A percentile compares a stretch with the other conserved stretches of the same genome.
Conservation (phyloP, 2,797 vertebrate species). For the Champsocephalus gunnari region DNA sequence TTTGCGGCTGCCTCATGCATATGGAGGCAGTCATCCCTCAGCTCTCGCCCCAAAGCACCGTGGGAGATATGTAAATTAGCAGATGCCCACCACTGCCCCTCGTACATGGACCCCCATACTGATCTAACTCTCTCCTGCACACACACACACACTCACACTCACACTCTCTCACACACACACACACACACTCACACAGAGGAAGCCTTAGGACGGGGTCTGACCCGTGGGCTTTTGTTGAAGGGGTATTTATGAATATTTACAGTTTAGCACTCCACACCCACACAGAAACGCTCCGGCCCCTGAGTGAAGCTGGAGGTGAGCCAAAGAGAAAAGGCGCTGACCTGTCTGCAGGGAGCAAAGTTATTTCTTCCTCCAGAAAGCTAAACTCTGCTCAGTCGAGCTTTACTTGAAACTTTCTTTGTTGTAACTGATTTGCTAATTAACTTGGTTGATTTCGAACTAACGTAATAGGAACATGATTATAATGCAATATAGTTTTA, state of each 20-base stretch:
- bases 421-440: neutral
- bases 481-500: neutral
- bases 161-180: no score
- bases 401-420: conserved; percentile 38
- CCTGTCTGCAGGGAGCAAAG: conserved; percentile 58
- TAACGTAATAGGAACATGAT: neutral
- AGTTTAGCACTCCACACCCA: conserved; percentile 63
- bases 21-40: conserved; percentile 69
- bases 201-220: conserved; percentile 59
- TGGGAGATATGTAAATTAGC: conserved; percentile 82
- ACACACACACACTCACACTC: no score
- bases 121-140: conserved; percentile 4
- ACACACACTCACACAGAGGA: neutral
- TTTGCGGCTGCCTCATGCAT: conserved; percentile 78
- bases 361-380: conserved; percentile 42
- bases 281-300: conserved; percentile 58
- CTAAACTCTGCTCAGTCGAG: conserved; percentile 6
- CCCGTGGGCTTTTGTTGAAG: conserved; percentile 69
- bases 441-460: neutral
- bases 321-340: conserved; percentile 58
- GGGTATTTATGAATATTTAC: conserved; percentile 83
- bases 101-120: conserved; percentile 37
- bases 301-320: conserved; percentile 63
- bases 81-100: conserved; percentile 73
- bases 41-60: conserved; percentile 75